Evolutionary conservation across 2,888 invertebrate genomes (phyloP), one percentile per base, ranked within the genome.

Genomic region (Atrina japonica): DNA sequence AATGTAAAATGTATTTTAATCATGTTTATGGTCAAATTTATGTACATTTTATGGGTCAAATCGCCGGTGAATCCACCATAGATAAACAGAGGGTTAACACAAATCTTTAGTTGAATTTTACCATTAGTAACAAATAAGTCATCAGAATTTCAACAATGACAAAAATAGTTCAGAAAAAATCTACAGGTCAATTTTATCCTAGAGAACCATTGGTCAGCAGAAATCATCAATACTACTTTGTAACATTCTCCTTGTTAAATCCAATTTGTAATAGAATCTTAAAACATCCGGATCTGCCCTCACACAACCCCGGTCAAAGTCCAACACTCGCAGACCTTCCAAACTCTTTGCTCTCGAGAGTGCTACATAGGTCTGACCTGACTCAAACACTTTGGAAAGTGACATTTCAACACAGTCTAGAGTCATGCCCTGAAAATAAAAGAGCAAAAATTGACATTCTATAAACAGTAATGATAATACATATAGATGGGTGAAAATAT

Each of bases 371-470:
- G 98, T 96, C 91, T 98, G 98, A 0, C 98, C 98, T 41, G 96
- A 95, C 92, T 98, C 97, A 91, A 98, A 98, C 43, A 97, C 97
- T 86, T 95, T 94, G 0, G 94, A 93, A 59, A 98, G 91, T 6
- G 96, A 96, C 94, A 98, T 97, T 92, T 98, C 97, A 0, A 97
- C 97, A 92, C 97, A 97, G 88, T 98, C 97, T 77, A 98, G 92
- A 0, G 98, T 97, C 85, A 98, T 92, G 1, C 98, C 98, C 93
- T 98, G 95, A n/a, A 86, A 87, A 59, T 52, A 69, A 49, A 73
- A 66, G 75, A 70, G 25, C 14, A 9, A 21, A 2, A 50, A n/a
- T n/a, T n/a, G n/a, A n/a, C n/a, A n/a, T n/a, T n/a, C n/a, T n/a
- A n/a, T n/a, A n/a, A n/a, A n/a, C n/a, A n/a, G n/a, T n/a, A n/a